Evolutionary conservation across 2,797 vertebrate genomes (phyloP).

Genomic region (Gambusia yucatana): DNA sequence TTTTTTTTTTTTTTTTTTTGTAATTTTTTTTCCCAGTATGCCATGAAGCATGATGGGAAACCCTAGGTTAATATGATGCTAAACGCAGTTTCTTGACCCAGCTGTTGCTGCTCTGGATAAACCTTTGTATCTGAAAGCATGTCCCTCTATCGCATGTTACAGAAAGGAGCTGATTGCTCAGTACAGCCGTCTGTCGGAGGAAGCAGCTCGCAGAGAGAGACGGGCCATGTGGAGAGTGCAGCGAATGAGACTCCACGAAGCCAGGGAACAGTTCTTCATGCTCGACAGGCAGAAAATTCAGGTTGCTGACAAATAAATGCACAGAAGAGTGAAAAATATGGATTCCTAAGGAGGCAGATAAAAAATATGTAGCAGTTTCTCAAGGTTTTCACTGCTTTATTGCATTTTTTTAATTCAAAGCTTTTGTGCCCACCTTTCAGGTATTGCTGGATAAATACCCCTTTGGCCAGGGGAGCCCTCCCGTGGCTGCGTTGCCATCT

Average conservation of each 20-base stretch:
- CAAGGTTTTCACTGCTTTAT: background rate
- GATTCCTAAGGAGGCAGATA: background rate
- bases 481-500: constrained; percentile 51
- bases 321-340: background rate
- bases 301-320: constrained; percentile 74
- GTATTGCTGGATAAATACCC: constrained; percentile 82
- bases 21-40: background rate
- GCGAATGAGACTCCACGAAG: constrained; percentile 85
- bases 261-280: constrained; percentile 84
- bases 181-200: constrained; percentile 93
- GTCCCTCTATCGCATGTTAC: background rate
- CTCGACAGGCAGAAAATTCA: constrained; percentile 80
- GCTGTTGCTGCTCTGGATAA: constrained; percentile 4
- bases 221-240: constrained; percentile 91
- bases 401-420: constrained; percentile 12
- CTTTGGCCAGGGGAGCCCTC: constrained; percentile 71
- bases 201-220: constrained; percentile 89
- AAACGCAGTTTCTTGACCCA: background rate
- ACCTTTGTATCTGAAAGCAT: constrained; percentile 2
- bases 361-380: background rate
- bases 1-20: no score
- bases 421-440: constrained; percentile 63
- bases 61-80: background rate
- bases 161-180: constrained; percentile 94
- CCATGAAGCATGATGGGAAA: background rate